Percentiles rank a stretch among this genome's conserved stretches.
Conservation (phyloP, 2,797 vertebrate genomes). For the Glossophaga mutica region DNA sequence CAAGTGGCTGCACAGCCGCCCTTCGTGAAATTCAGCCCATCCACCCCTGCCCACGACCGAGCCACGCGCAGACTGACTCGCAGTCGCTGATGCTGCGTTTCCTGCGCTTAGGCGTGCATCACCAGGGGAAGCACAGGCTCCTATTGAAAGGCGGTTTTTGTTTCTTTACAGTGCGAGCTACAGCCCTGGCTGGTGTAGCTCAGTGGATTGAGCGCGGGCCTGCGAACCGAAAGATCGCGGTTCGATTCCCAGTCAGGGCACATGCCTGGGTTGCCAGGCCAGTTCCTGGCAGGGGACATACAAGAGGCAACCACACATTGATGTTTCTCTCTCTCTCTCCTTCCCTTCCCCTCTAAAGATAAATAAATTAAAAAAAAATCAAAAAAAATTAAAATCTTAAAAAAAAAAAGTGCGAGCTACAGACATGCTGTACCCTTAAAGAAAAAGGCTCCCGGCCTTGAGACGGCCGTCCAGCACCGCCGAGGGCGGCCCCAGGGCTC, state of each 20-base stretch:
- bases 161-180: constrained; percentile 77
- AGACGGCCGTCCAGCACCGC: constrained; percentile 38
- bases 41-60: constrained; percentile 7
- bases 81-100: constrained; percentile 3
- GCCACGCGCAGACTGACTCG: constrained; percentile 36
- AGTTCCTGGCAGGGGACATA: no score
- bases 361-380: no score
- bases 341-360: no score
- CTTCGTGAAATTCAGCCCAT: constrained; percentile 4
- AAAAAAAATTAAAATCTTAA: no score
- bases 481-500: constrained; percentile 82
- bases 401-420: constrained; percentile 80
- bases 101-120: constrained; percentile 58
- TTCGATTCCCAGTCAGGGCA: no score
- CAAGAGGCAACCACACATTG: no score
- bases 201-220: no score
- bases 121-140: constrained; percentile 54
- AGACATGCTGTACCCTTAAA: constrained; percentile 61
- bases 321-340: no score
- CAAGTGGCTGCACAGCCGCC: constrained; percentile 25
- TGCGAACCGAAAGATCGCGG: no score
- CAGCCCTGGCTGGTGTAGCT: no score
- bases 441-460: constrained; percentile 57
- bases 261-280: no score
- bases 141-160: background rate